Evolutionary conservation across 2,888 invertebrate genomes (phyloP).

Genomic region (Tinea pellionella): DNA sequence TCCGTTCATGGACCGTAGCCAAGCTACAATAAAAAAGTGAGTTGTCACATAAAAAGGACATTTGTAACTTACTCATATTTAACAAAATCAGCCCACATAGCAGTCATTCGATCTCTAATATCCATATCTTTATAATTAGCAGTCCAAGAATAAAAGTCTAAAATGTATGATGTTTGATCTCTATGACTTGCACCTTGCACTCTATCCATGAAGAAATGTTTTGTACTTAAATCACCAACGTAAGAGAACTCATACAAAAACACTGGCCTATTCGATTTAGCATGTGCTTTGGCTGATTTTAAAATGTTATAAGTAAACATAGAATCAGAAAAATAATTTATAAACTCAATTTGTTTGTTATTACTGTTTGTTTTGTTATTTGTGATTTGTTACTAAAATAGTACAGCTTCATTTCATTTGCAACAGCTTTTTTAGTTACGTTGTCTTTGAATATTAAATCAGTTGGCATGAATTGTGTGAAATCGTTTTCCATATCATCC

Average conservation of each 20-base stretch:
- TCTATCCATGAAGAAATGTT: slow-evolving; percentile 43
- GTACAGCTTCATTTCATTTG: slow-evolving; percentile 31
- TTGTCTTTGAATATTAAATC: slow-evolving; percentile 38
- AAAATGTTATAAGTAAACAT: slow-evolving; percentile 55
- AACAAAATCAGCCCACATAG: slow-evolving; percentile 54
- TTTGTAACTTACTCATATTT: slow-evolving; percentile 50
- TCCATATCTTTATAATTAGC: slow-evolving; percentile 39
- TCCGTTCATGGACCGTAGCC: too few species aligned
- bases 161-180: slow-evolving; percentile 49
- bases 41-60: too few species aligned
- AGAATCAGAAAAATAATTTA: slow-evolving; percentile 53
- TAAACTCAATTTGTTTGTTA: too few species aligned
- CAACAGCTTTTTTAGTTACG: slow-evolving; percentile 28
- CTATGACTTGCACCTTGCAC: slow-evolving; percentile 54
- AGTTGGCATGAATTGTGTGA: slow-evolving; percentile 47
- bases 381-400: slow-evolving; percentile 47
- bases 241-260: slow-evolving; percentile 54
- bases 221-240: slow-evolving; percentile 42
- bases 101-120: slow-evolving; percentile 44
- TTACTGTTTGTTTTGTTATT: slow-evolving; percentile 30
- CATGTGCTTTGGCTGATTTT: slow-evolving; percentile 45
- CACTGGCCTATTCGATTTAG: slow-evolving; percentile 30
- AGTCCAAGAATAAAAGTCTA: slow-evolving; percentile 46
- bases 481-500: slow-evolving; percentile 47
- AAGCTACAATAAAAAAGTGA: too few species aligned